Conservation (phyloP, 2,888 invertebrate genomes). For the Busseola fusca region DNA sequence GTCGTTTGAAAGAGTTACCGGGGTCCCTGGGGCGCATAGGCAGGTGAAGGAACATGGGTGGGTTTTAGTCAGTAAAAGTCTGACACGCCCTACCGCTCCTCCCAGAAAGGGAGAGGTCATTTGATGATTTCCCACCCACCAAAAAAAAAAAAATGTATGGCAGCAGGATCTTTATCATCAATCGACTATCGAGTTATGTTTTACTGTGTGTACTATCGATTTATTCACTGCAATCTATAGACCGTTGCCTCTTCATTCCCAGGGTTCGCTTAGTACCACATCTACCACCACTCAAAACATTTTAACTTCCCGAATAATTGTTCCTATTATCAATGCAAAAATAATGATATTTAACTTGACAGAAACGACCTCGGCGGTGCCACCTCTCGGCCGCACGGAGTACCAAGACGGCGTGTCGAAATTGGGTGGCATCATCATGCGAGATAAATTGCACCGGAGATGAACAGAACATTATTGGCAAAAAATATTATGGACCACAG, state of each 20-base stretch:
- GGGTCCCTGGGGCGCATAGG: too few relatives aligned
- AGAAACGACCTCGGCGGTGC: constrained; percentile 82
- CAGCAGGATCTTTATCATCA: not conserved
- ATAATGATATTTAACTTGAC: constrained; percentile 19
- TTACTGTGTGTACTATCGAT: too few relatives aligned
- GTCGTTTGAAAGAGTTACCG: too few relatives aligned
- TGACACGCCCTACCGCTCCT: too few relatives aligned
- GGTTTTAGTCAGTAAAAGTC: too few relatives aligned
- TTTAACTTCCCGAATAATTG: not conserved
- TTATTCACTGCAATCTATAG: not conserved
- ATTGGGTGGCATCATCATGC: constrained; percentile 90
- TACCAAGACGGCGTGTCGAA: constrained; percentile 90
- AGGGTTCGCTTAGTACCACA: not conserved
- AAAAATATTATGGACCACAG: not conserved
- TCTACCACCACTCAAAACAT: not conserved
- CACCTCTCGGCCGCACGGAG: constrained; percentile 88
- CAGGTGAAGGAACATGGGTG: too few relatives aligned
- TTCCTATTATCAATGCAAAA: not conserved
- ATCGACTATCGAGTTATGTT: not conserved
- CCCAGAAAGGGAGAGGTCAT: too few relatives aligned
- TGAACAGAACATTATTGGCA: constrained; percentile 31
- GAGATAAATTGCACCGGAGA: constrained; percentile 87
- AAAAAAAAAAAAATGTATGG: too few relatives aligned
- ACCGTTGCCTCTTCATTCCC: not conserved
- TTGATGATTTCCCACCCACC: too few relatives aligned